A percentile compares a stretch with the other conserved stretches of the same genome.
Evolutionary conservation across 2,888 invertebrate genomes (phyloP).

Genomic region (Erebia palarica): DNA sequence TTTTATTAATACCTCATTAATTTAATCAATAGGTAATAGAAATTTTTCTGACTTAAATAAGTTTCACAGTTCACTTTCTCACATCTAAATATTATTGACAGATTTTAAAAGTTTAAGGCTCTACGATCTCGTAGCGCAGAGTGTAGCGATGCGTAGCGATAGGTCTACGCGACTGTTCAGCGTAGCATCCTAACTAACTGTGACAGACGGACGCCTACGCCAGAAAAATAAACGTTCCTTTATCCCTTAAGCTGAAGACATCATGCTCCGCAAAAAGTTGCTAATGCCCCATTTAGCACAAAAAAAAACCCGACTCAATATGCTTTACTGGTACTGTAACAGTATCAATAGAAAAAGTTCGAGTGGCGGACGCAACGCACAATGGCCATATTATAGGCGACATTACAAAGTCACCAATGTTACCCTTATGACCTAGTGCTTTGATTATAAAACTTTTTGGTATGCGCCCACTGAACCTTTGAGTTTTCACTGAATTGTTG

Average conservation of each 20-base stretch:
- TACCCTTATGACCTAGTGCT: too few species aligned
- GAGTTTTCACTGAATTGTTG: too few species aligned
- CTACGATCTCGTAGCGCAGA: neutral
- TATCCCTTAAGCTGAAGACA: neutral
- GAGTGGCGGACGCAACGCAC: too few species aligned
- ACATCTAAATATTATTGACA: neutral
- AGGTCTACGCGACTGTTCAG: constrained; percentile 29
- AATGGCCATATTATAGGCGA: too few species aligned
- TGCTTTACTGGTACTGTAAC: too few species aligned
- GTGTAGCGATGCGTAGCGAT: constrained; percentile 2
- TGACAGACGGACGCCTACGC: constrained; percentile 9
- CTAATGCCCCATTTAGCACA: neutral
- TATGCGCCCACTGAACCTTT: too few species aligned
- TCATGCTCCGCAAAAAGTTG: neutral
- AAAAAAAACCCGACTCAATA: neutral
- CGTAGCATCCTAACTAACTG: constrained; percentile 28
- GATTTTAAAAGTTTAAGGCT: neutral
- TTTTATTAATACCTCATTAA: too few species aligned
- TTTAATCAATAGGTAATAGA: too few species aligned
- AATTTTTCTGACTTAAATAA: too few species aligned
- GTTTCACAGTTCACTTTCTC: neutral
- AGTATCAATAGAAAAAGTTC: too few species aligned
- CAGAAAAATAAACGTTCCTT: neutral
- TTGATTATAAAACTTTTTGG: too few species aligned
- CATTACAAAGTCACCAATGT: too few species aligned